Percentiles rank a stretch among this genome's conserved stretches.
Conservation (phyloP, 1,140 invertebrate species). For the Heterodera carotae region DNA sequence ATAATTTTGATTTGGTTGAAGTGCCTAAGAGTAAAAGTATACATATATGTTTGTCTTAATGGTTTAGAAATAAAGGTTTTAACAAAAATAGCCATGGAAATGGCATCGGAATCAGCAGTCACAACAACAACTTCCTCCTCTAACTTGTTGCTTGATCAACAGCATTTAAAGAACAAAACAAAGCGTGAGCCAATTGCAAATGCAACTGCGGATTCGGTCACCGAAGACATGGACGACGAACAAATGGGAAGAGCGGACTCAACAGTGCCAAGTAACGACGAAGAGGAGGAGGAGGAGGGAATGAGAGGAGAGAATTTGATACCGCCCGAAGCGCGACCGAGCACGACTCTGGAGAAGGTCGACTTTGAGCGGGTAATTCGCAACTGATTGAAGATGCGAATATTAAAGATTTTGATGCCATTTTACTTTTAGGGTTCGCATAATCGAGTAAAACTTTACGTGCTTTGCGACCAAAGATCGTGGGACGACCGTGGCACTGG, state of each 20-base stretch:
- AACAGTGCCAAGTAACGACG: conserved; percentile 9
- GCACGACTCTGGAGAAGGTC: conserved; percentile 28
- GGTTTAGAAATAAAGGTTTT: background rate
- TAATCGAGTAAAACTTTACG: conserved; percentile 64
- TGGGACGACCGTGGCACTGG: conserved; percentile 64
- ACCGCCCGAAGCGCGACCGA: conserved; percentile 19
- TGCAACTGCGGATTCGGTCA: conserved; percentile 6
- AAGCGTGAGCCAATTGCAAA: background rate
- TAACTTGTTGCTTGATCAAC: background rate
- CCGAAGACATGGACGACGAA: conserved; percentile 16
- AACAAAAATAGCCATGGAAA: background rate
- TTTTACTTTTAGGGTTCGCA: conserved; percentile 31
- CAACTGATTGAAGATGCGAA: conserved; percentile 28
- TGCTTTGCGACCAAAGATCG: conserved; percentile 60
- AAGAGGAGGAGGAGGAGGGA: background rate
- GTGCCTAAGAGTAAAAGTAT: too few relatives aligned
- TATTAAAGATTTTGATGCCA: conserved; percentile 9
- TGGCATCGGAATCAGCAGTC: background rate
- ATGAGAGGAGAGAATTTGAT: conserved; percentile 2
- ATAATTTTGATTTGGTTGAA: too few relatives aligned
- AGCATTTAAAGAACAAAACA: background rate
- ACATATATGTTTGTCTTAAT: too few relatives aligned
- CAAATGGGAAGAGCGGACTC: conserved; percentile 2
- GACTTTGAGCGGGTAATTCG: conserved; percentile 43
- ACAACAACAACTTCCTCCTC: background rate